Evolutionary conservation across 2,797 vertebrate species (phyloP), one percentile per base, ranked within the genome.

Genomic region (Hafferia zeledoni): DNA sequence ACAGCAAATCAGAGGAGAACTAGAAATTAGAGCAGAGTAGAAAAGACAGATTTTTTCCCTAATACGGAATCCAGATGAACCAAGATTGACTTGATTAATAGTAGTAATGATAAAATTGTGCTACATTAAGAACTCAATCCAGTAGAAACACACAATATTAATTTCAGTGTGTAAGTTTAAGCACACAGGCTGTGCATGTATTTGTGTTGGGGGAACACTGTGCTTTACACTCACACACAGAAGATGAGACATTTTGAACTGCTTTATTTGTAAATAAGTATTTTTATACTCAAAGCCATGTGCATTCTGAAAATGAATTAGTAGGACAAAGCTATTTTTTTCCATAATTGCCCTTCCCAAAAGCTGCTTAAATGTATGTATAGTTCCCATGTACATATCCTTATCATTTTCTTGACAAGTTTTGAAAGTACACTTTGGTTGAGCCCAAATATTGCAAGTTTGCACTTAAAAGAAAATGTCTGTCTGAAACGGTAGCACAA

Each of bases 391-490:
- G 79, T 74, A 78, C 13, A 3, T 17, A 33, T 59, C 35, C 52
- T 63, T 14, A 41, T 41, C 59, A 65, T 94, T 91, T 86, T 88
- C 80, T 63, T 84, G 72, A 83, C 67, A 31, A 13, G 19, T 83
- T 92, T 93, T 91, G 82, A 72, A 89, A 81, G 35, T 57, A 71
- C 8, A 13, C 53, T 71, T 80, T 56, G 39, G 35, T 68, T 63
- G 44, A 92, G 75, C 41, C 63, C 84, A 72, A 65, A 41, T 92
- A 94, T 77, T 90, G 61, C 67, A 59, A 92, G 60, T 94, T 95
- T 95, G 70, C 53, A 20, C 87, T 96, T 92, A 88, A 93, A 87
- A 88, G 46, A 72, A 90, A 88, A 86, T 39, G 49, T 75, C 81
- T 94, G 30, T 68, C 79, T 88, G 22, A 87, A 91, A 39, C 75